phyloP scores from a whole-genome alignment of 2,888 invertebrate genomes.

The Oscheius sp. region DNA sequence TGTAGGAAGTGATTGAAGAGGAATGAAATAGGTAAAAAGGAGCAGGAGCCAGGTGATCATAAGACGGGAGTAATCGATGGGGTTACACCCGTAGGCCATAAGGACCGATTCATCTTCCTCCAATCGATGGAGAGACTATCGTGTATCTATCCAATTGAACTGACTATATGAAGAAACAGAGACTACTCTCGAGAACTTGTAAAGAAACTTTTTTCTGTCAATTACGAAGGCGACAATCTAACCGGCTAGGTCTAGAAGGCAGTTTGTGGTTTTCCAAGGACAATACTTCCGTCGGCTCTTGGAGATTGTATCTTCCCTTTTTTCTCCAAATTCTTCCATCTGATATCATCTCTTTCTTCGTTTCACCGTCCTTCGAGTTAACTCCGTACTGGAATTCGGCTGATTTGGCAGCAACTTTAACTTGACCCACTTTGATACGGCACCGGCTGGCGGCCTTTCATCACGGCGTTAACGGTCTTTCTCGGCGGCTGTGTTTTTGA shows the following conservation, averaged over 20 bases:
- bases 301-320: conserved; percentile 15
- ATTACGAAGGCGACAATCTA: background rate
- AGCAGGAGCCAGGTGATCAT: conserved; percentile 21
- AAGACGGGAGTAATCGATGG: conserved; percentile 6
- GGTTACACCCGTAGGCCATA: conserved; percentile 18
- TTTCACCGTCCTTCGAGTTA: background rate
- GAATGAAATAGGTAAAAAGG: background rate
- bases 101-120: conserved; percentile 22
- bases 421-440: conserved; percentile 28
- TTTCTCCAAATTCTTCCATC: too few relatives aligned
- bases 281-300: conserved; percentile 11
- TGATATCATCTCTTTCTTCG: background rate
- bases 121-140: background rate
- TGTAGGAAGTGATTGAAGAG: background rate
- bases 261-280: conserved; percentile 15
- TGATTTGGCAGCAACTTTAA: conserved; percentile 16
- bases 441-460: conserved; percentile 22
- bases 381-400: background rate
- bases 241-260: conserved; percentile 2
- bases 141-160: conserved; percentile 5
- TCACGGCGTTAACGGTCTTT: conserved; percentile 27
- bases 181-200: background rate
- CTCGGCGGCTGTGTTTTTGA: conserved; percentile 27
- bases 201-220: background rate
- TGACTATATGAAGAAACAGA: background rate